phyloP scores from a whole-genome alignment of 2,888 invertebrate species.

The Andricus quercusramuli region DNA sequence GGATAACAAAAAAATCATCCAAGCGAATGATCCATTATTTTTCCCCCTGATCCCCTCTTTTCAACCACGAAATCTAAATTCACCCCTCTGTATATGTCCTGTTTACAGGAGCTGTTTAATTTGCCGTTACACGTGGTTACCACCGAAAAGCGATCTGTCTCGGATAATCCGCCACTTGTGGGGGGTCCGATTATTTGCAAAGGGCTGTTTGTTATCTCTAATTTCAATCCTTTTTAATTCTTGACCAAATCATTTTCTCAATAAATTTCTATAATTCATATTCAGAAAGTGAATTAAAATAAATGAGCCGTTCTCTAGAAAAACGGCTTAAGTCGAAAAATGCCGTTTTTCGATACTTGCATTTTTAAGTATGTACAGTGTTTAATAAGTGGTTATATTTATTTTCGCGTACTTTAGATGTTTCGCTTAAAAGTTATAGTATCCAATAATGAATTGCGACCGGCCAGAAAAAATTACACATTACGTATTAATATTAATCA shows the following conservation, averaged over 20 bases:
- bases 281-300: not conserved
- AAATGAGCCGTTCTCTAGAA: too few relatives aligned
- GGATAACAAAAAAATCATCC: conserved; percentile 29
- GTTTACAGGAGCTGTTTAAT: conserved; percentile 37
- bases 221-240: conserved; percentile 1
- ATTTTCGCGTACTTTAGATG: too few relatives aligned
- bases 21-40: conserved; percentile 27
- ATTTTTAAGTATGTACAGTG: too few relatives aligned
- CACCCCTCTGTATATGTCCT: conserved; percentile 23
- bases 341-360: too few relatives aligned
- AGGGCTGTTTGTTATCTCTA: conserved; percentile 42
- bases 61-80: conserved; percentile 25
- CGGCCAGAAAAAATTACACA: too few relatives aligned
- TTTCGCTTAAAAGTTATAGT: too few relatives aligned
- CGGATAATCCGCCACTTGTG: conserved; percentile 53
- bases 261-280: not conserved
- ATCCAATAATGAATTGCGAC: too few relatives aligned
- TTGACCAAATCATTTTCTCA: not conserved
- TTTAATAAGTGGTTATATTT: too few relatives aligned
- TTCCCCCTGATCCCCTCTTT: not conserved
- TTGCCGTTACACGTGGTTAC: conserved; percentile 36
- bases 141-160: conserved; percentile 47
- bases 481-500: too few relatives aligned
- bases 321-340: too few relatives aligned
- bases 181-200: conserved; percentile 48